phyloP scores from a whole-genome alignment of 2,888 invertebrate species.

The Eretmocerus hayati region DNA sequence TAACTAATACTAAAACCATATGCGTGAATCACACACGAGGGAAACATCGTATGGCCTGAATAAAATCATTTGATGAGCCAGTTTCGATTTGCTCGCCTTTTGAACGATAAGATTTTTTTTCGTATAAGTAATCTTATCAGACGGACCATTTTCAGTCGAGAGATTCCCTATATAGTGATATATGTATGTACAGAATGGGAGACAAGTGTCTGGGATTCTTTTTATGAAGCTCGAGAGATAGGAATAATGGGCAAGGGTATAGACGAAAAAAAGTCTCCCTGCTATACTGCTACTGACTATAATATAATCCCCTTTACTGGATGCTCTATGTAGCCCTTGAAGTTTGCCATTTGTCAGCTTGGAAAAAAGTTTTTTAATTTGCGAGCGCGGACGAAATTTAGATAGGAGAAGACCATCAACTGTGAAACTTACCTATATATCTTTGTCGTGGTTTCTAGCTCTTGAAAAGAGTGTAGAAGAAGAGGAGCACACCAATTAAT shows the following conservation, averaged over 20 bases:
- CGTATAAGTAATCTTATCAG: constrained; percentile 21
- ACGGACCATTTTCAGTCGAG: background rate
- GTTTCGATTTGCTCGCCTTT: constrained; percentile 19
- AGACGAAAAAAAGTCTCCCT: constrained; percentile 5
- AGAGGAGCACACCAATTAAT: background rate
- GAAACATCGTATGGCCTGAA: no score
- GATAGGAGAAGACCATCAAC: background rate
- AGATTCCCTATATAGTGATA: no score
- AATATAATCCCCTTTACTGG: background rate
- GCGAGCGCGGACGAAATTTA: background rate
- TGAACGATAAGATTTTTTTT: constrained; percentile 21
- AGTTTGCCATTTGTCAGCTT: constrained; percentile 16
- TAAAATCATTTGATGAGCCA: background rate
- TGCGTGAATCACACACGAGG: no score
- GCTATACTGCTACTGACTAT: constrained; percentile 1
- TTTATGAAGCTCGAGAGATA: constrained; percentile 10
- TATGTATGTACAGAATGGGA: constrained; percentile 5
- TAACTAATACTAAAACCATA: no score
- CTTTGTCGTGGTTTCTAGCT: background rate
- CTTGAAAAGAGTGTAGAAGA: no score
- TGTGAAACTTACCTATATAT: background rate
- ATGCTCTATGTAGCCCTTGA: background rate
- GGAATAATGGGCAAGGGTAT: background rate
- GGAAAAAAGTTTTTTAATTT: constrained; percentile 16
- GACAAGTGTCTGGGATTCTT: constrained; percentile 16